Evolutionary conservation across 2,797 vertebrate genomes (phyloP).

Genomic region (Amphiprion clarkii): DNA sequence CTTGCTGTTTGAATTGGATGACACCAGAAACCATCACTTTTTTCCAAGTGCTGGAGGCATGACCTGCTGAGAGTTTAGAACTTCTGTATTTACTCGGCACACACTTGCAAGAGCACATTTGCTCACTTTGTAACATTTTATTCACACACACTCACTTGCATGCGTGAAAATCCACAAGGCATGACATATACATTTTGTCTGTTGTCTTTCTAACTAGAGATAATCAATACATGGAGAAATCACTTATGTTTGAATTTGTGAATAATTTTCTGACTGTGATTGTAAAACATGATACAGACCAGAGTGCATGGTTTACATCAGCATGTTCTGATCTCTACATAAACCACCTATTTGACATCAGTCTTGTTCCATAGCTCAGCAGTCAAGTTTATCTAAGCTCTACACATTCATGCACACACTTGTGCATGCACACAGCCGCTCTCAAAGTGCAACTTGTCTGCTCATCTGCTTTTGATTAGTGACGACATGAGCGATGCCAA

Average conservation of each 20-base stretch:
- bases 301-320: constrained; percentile 55
- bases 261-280: constrained; percentile 27
- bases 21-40: constrained; percentile 36
- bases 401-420: constrained; percentile 32
- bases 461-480: constrained; percentile 87
- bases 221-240: constrained; percentile 14
- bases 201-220: background rate
- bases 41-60: constrained; percentile 32
- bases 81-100: background rate
- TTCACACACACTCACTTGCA: background rate
- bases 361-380: constrained; percentile 53
- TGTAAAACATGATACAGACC: constrained; percentile 36
- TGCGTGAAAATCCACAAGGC: background rate
- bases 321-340: constrained; percentile 48
- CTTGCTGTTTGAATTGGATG: constrained; percentile 53
- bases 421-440: constrained; percentile 16
- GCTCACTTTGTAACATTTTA: background rate
- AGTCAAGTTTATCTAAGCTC: constrained; percentile 49
- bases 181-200: background rate
- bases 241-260: background rate
- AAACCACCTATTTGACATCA: constrained; percentile 62
- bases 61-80: background rate
- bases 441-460: constrained; percentile 68
- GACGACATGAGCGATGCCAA: constrained; percentile 80
- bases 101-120: background rate